These are phyloP conservation scores for Macaria liturata DNA, from an alignment of 2,888 invertebrate species.

Conservation along the genomic window DNA sequence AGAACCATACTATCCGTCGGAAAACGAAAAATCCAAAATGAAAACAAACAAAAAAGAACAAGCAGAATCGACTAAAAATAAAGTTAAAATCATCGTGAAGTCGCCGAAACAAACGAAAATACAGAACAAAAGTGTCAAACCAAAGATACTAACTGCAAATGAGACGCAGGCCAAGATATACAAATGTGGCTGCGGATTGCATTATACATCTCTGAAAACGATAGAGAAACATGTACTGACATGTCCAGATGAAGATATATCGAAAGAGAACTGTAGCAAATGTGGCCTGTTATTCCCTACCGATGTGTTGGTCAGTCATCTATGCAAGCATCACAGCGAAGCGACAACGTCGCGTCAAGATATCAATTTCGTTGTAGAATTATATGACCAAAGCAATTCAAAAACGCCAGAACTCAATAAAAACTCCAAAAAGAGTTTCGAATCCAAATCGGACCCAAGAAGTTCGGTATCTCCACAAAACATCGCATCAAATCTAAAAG, in stretches of 20 bases:
- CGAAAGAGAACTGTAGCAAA: constrained; percentile 48
- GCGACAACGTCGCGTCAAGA: constrained; percentile 13
- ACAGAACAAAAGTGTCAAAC: neutral
- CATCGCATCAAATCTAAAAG: too few species aligned
- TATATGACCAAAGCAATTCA: constrained; percentile 2
- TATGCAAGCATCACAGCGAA: constrained; percentile 47
- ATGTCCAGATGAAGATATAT: constrained; percentile 30
- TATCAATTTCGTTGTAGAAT: constrained; percentile 23
- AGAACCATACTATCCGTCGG: too few species aligned
- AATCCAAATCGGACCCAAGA: too few species aligned
- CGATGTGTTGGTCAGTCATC: constrained; percentile 43
- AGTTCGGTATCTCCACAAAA: too few species aligned
- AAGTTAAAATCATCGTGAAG: neutral
- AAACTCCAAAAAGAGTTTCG: too few species aligned
- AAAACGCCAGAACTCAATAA: neutral
- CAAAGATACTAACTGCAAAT: too few species aligned
- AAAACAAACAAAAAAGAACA: neutral
- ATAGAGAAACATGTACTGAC: constrained; percentile 40
- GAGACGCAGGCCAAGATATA: constrained; percentile 30
- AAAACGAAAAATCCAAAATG: neutral
- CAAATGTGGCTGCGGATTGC: constrained; percentile 48
- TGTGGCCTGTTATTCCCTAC: constrained; percentile 47
- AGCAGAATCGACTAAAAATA: neutral
- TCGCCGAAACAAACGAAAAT: neutral
- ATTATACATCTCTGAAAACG: constrained; percentile 41